A percentile compares a stretch with the other conserved stretches of the same genome.
Conservation (phyloP, 2,113 vertebrate genomes). For the Brachypodius melanocephalos region DNA sequence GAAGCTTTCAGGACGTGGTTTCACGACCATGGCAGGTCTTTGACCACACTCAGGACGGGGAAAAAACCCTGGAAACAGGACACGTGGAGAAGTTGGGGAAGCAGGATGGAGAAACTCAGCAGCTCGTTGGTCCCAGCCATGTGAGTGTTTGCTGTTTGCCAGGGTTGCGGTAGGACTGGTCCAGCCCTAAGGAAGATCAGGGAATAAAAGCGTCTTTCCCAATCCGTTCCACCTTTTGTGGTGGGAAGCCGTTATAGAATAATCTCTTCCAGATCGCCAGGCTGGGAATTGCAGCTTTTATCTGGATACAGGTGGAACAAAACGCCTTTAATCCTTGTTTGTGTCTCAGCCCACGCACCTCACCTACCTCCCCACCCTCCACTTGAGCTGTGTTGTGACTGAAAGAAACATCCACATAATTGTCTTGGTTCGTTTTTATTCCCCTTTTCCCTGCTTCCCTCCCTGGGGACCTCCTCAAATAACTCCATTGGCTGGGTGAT, state of each 20-base stretch:
- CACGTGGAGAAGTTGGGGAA: background rate
- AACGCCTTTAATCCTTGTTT: background rate
- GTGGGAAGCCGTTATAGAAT: background rate
- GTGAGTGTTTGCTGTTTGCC: background rate
- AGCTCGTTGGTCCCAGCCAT: accelerated
- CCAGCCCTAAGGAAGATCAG: background rate
- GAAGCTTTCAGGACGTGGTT: background rate
- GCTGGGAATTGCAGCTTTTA: background rate
- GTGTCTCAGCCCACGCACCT: background rate
- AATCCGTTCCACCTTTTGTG: background rate
- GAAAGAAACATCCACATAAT: background rate
- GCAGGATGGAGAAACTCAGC: background rate
- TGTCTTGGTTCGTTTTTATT: background rate
- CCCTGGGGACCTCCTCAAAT: background rate
- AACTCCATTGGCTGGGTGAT: background rate
- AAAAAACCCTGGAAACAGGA: background rate
- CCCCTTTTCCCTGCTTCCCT: background rate
- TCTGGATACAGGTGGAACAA: background rate
- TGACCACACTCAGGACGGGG: background rate
- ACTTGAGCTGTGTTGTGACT: background rate
- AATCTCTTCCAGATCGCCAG: background rate
- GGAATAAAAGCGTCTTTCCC: background rate
- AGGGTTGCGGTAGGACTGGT: background rate
- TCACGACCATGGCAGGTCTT: background rate
- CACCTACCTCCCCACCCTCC: background rate